A percentile compares a stretch with the other conserved stretches of the same genome.
phyloP scores from a whole-genome alignment of 2,113 vertebrate genomes.

The Beaufortia kweichowensis region DNA sequence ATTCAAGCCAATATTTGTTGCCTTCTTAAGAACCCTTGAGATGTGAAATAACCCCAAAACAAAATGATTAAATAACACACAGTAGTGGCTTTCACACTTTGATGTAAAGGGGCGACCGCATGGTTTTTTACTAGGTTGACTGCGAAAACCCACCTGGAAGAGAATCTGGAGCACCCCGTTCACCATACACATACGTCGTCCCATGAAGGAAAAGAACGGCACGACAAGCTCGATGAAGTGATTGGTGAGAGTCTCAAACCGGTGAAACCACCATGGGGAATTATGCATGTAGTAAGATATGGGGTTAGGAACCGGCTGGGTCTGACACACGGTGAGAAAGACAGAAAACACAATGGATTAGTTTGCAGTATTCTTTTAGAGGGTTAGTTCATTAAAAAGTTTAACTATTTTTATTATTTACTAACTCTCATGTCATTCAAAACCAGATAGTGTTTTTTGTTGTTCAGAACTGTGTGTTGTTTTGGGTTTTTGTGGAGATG shows the following conservation, averaged over 20 bases:
- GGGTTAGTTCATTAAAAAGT: too few species aligned
- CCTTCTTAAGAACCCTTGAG: not conserved
- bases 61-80: not conserved
- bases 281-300: conserved; percentile 89
- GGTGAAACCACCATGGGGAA: conserved; percentile 89
- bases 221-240: conserved; percentile 89
- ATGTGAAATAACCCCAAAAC: not conserved
- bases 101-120: not conserved
- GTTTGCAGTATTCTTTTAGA: not conserved
- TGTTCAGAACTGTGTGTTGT: too few species aligned
- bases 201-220: conserved; percentile 87
- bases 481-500: too few species aligned
- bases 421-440: too few species aligned
- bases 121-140: too few species aligned
- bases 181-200: conserved; percentile 77
- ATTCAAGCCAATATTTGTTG: not conserved
- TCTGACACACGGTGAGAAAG: conserved; percentile 69
- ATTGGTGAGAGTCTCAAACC: conserved; percentile 82
- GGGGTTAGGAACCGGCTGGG: conserved; percentile 91
- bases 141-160: conserved; percentile 82
- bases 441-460: too few species aligned
- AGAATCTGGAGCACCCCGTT: conserved; percentile 86
- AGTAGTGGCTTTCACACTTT: not conserved
- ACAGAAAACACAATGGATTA: not conserved
- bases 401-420: too few species aligned